Conservation (phyloP, 35 echinoderm and acorn worm species). For the Acanthaster planci region DNA sequence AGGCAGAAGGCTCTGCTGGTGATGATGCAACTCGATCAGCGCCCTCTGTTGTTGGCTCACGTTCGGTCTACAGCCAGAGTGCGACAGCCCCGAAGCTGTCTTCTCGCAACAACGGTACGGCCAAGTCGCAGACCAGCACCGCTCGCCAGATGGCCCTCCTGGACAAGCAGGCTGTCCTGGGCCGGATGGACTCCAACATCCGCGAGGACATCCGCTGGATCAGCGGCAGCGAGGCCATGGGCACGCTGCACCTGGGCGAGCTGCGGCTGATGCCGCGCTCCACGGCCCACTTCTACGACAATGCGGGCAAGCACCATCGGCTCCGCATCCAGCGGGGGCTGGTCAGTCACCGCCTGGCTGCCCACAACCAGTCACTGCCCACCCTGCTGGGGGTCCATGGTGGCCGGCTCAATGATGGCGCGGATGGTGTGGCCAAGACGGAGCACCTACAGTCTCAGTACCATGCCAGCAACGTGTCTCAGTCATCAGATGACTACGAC, state of each 20-base stretch:
- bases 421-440: neutral
- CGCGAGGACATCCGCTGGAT: conserved; percentile 86
- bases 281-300: conserved; percentile 57
- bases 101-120: neutral
- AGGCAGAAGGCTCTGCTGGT: neutral
- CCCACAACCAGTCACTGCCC: conserved; percentile 22
- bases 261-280: conserved; percentile 33
- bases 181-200: conserved; percentile 68
- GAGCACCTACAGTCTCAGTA: neutral
- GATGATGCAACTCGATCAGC: neutral
- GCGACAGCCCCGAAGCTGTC: neutral
- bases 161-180: conserved; percentile 66
- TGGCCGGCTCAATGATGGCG: conserved; percentile 48
- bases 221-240: conserved; percentile 69
- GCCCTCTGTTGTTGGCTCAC: neutral
- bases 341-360: conserved; percentile 73
- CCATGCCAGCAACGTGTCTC: neutral
- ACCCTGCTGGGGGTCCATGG: conserved; percentile 58
- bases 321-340: conserved; percentile 75
- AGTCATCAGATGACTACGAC: neutral
- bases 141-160: conserved; percentile 66
- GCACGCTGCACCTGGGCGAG: conserved; percentile 61
- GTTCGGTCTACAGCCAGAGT: conserved; percentile 4
- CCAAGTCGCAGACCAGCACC: conserved; percentile 17
- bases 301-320: conserved; percentile 59